Evolutionary conservation across 2,113 vertebrate species (phyloP), one percentile per base, ranked within the genome.

Genomic region (Dendropsophus ebraccatus): DNA sequence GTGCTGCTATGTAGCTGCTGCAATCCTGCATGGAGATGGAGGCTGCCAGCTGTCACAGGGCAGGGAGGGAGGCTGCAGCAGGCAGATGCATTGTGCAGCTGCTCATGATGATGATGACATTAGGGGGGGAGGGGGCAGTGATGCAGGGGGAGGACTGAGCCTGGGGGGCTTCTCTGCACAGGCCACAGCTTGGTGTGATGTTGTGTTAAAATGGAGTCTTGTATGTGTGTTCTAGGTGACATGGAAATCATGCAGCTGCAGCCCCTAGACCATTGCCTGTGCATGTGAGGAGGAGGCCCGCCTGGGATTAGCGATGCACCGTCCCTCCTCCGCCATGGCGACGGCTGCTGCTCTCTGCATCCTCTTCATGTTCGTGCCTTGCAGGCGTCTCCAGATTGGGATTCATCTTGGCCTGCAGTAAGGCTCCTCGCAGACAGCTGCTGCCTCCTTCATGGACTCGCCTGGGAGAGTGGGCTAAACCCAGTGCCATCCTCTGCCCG

Each of bases 371-470:
- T n/a, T 67, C 5, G 86, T 83, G 30, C 67, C 5, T 85, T 28
- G 16, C 81, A 90, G 90, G 88, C 83, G 87, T 79, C 72, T 80
- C 37, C 87, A 75, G 54, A 86, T 84, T 28, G 52, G 86, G 88
- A 80, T 67, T 83, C 60, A 65, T 83, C 65, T 73, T 54, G 81
- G 70, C 85, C 78, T 54, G 82, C 65, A 85, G 14, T 73, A 10
- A 49, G 25, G 23, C 49, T 87, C 30, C 65, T 89, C 90, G 56
- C 91, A 70, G 81, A 84, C 87, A n/a, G n/a, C n/a, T 88, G 62
- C 35, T 47, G 65, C 82, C 81, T 13, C 83, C 86, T 80, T 87
- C 56, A 88, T 78, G 87, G 56, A 78, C 65, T 5, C 45, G 14
- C 28, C 17, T 78, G 60, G 73, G 81, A 81, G 65, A 56, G 75